A percentile compares a stretch with the other conserved stretches of the same genome.
Conservation (phyloP, 2,797 vertebrate genomes). For the Gymnopithys bicolor region DNA sequence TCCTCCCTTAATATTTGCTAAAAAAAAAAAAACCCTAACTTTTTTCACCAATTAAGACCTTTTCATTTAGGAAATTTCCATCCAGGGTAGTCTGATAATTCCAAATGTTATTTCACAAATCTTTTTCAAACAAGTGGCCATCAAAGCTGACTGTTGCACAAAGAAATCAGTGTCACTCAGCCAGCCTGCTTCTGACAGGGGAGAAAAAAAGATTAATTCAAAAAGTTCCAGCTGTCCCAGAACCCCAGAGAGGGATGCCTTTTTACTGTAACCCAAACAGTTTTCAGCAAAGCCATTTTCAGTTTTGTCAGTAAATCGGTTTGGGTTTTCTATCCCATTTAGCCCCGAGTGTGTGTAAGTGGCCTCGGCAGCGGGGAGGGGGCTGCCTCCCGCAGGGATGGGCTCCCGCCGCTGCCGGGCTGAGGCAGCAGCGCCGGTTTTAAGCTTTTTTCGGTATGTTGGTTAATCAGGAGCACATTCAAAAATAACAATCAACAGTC, state of each 20-base stretch:
- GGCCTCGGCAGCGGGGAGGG: fast-evolving
- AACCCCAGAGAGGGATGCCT: not conserved
- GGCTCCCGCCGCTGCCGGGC: fast-evolving
- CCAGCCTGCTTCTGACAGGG: not conserved
- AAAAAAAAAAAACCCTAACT: too few species aligned
- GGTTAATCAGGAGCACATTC: not conserved
- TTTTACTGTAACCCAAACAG: constrained; percentile 30
- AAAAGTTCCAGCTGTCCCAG: constrained; percentile 60
- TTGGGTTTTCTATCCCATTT: not conserved
- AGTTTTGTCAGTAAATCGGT: not conserved
- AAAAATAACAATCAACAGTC: not conserved
- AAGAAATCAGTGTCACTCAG: constrained; percentile 4
- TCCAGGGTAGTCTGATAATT: not conserved
- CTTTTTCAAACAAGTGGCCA: not conserved
- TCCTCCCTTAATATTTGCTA: not conserved
- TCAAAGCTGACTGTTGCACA: not conserved
- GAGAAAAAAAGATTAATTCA: not conserved
- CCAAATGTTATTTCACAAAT: not conserved
- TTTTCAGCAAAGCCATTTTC: constrained; percentile 9
- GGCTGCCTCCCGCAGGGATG: fast-evolving
- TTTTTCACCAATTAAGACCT: not conserved
- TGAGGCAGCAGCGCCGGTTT: fast-evolving
- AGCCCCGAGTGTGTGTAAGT: fast-evolving
- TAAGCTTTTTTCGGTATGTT: not conserved
- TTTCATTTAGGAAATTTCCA: not conserved